Percentiles rank a stretch among this genome's conserved stretches.
Evolutionary conservation across 2,888 invertebrate species (phyloP).

Genomic region (Gymnocheta viridis): DNA sequence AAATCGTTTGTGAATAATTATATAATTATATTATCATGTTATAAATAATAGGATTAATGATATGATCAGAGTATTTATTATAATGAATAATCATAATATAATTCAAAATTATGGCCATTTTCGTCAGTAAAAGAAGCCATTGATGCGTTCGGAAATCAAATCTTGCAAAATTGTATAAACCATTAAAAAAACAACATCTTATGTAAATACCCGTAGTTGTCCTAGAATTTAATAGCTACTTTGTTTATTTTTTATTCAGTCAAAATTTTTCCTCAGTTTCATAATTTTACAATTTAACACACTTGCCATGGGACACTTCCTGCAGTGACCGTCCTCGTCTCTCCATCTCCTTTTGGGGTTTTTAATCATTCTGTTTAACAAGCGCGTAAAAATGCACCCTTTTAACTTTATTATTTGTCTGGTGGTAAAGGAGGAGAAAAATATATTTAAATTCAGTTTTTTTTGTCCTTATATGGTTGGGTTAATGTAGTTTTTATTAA

Average conservation of each 20-base stretch:
- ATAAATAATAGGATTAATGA: too few relatives aligned
- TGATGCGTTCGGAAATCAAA: not conserved
- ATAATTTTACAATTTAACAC: not conserved
- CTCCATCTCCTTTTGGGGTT: not conserved
- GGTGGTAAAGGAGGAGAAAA: conserved; percentile 10
- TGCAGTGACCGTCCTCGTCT: not conserved
- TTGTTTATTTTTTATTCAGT: not conserved
- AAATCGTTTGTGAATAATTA: too few relatives aligned
- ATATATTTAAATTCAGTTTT: conserved; percentile 53
- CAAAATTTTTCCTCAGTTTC: not conserved
- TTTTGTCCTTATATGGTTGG: conserved; percentile 61
- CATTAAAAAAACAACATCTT: not conserved
- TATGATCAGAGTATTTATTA: too few relatives aligned
- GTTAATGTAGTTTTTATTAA: conserved; percentile 68
- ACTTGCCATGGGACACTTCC: conserved; percentile 18
- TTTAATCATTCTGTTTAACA: conserved; percentile 65
- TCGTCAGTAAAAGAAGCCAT: not conserved
- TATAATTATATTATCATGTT: too few relatives aligned
- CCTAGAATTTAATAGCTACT: too few relatives aligned
- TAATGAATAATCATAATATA: too few relatives aligned
- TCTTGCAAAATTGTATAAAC: not conserved
- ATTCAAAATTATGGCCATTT: not conserved
- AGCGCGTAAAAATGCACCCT: conserved; percentile 73
- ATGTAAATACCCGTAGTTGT: too few relatives aligned
- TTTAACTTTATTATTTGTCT: conserved; percentile 77